Evolutionary conservation across 23 tunicate species (phyloP), one percentile per base, ranked within the genome.

Genomic region (Halocynthia aurantium): DNA sequence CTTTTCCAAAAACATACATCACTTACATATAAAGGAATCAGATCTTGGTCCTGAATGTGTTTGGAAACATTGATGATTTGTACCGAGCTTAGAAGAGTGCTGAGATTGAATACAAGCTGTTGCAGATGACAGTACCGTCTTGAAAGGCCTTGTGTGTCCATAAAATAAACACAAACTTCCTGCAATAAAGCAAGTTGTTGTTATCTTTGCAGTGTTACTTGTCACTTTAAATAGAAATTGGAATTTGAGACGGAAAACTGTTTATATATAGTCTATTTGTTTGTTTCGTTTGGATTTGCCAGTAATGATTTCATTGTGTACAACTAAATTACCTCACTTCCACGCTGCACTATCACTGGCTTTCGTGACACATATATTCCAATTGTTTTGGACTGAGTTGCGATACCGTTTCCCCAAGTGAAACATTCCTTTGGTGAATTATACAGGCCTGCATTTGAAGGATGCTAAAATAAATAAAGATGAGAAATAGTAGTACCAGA

Each of bases 331-430:
- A 65, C 70, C 70, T 65, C 49, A 8, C 70, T 49, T 20, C 19
- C 19, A 9, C 70, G 70, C 22, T 49, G 70, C 22, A 65, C 19
- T 20, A 65, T 9, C 22, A 65, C 31, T 8, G 70, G 70, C 19
- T 65, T 65, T 2, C 19, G 5, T 10, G 70, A 20, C 10, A 65
- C 19, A 15, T 65, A 49, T 8, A 65, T 65, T 15, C 70, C 70
- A 49, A 65, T 65, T 20, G 70, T 65, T 65, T 65, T 65, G 10
- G 49, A 49, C 31, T 65, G 70, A 65, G 70, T 65, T 65, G 22
- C 31, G 22, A 65, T 65, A 20, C 70, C 70, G 2, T 65, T 65
- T 0, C 49, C 70, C 70, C 70, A 65, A 65, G 22, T 6, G 19
- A 65, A 65, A 65, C 70, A 65, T 65, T 15, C 10, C 31, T 15